These are phyloP conservation scores for Valencia hispanica DNA, from an alignment of 2,797 vertebrate genomes.

Conservation along the genomic window DNA sequence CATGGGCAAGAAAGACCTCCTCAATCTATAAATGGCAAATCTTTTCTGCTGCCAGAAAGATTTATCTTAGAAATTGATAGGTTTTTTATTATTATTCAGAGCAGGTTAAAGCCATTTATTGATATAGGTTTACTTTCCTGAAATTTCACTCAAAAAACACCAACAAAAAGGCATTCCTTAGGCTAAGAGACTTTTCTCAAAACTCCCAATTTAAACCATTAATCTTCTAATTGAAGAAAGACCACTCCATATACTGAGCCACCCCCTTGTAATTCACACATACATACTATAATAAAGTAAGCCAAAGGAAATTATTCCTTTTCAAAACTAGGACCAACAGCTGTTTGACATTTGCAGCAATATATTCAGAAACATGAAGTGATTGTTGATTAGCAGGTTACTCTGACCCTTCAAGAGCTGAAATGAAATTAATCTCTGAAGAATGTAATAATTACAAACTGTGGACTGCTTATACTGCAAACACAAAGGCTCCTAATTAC, in stretches of 20 bases:
- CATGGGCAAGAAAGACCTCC: too few relatives aligned
- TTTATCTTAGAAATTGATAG: too few relatives aligned
- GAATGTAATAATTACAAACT: constrained; percentile 4
- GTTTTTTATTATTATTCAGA: too few relatives aligned
- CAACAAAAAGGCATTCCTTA: not conserved
- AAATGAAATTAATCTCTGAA: not conserved
- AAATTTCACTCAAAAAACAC: not conserved
- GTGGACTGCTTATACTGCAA: not conserved
- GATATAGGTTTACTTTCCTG: not conserved
- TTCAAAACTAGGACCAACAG: not conserved
- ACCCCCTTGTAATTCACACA: not conserved
- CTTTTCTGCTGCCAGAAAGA: too few relatives aligned
- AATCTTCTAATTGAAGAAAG: not conserved
- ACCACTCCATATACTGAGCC: not conserved
- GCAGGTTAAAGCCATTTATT: not conserved
- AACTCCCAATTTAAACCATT: not conserved
- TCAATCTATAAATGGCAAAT: too few relatives aligned
- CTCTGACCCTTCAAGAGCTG: not conserved
- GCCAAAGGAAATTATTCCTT: not conserved
- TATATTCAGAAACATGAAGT: not conserved
- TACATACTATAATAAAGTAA: not conserved
- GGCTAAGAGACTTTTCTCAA: not conserved
- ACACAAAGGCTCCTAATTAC: constrained; percentile 41
- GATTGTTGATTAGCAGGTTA: not conserved
- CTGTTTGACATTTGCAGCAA: not conserved